Evolutionary conservation across 2,113 vertebrate species (phyloP).

Genomic region (Trichechus manatus): DNA sequence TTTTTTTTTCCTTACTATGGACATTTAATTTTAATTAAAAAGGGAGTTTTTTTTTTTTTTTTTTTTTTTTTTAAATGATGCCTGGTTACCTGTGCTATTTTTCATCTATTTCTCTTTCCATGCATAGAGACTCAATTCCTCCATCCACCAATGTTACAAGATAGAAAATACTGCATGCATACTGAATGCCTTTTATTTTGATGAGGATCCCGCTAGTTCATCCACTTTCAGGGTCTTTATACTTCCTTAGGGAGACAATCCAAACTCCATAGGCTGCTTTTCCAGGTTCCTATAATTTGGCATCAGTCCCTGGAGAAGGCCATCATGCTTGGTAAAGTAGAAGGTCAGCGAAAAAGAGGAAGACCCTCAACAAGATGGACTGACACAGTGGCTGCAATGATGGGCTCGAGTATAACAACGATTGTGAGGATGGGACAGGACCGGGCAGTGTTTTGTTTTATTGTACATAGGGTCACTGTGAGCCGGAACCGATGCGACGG

Average conservation of each 20-base stretch:
- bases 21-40: constrained; percentile 85
- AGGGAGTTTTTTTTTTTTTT: not conserved
- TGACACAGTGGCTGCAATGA: too few relatives aligned
- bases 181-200: constrained; percentile 20
- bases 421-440: too few relatives aligned
- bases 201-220: not conserved
- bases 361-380: too few relatives aligned
- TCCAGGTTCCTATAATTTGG: not conserved
- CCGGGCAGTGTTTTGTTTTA: too few relatives aligned
- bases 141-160: not conserved
- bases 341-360: too few relatives aligned
- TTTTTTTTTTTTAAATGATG: constrained; percentile 42
- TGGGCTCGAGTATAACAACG: too few relatives aligned
- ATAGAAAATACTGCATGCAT: not conserved
- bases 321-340: too few relatives aligned
- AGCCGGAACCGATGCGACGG: too few relatives aligned
- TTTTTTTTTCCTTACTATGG: constrained; percentile 67
- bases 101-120: constrained; percentile 53
- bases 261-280: not conserved
- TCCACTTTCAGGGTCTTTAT: not conserved
- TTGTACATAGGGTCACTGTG: too few relatives aligned
- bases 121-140: constrained; percentile 22
- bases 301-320: too few relatives aligned
- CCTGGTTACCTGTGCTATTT: constrained; percentile 69
- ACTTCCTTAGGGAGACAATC: not conserved